Percentiles rank a stretch among this genome's conserved stretches.
phyloP scores from a whole-genome alignment of 2,113 vertebrate genomes.

The Ciconia maguari region DNA sequence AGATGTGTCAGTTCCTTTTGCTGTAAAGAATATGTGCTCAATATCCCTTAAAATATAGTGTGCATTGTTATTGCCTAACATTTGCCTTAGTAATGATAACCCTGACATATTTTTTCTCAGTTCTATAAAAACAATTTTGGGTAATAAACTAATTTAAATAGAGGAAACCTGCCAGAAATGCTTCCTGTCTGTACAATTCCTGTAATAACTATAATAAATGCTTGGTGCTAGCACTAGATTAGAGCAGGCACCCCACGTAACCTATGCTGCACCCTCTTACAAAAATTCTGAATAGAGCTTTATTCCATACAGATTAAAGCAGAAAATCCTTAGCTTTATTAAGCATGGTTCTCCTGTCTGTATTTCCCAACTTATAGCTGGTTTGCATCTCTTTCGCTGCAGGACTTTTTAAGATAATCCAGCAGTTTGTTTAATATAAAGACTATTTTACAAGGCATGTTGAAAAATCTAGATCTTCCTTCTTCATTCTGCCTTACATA shows the following conservation, averaged over 20 bases:
- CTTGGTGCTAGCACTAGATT: background rate
- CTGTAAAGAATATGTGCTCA: background rate
- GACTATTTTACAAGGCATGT: background rate
- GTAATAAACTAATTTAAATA: background rate
- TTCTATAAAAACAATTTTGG: background rate
- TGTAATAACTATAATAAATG: background rate
- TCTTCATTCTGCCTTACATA: background rate
- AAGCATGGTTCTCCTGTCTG: background rate
- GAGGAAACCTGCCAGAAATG: background rate
- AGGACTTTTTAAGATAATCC: background rate
- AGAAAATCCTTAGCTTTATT: background rate
- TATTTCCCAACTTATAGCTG: background rate
- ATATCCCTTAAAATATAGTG: background rate
- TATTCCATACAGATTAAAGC: background rate
- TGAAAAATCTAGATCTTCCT: background rate
- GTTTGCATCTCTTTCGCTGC: background rate
- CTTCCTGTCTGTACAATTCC: background rate
- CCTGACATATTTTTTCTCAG: background rate
- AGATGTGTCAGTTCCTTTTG: background rate
- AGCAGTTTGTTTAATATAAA: background rate
- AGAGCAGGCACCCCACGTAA: background rate
- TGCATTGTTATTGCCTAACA: background rate
- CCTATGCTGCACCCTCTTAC: background rate
- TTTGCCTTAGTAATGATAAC: background rate
- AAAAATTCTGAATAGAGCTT: background rate